Evolutionary conservation across 2,113 vertebrate species (phyloP).

Genomic region (Microtus richardsoni): DNA sequence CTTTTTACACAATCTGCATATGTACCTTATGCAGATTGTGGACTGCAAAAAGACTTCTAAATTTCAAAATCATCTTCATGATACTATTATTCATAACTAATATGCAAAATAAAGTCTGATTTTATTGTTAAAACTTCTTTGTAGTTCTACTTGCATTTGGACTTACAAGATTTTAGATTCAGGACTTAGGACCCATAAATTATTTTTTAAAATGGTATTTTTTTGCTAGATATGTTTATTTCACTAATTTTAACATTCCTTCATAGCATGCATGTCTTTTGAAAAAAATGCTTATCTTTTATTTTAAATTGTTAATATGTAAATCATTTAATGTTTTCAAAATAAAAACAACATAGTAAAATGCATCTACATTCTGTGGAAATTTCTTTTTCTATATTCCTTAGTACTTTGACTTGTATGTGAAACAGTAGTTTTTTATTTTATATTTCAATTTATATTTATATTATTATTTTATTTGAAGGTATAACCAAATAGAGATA

Average conservation of each 20-base stretch:
- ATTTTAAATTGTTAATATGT: background rate
- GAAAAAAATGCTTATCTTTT: background rate
- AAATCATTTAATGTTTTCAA: background rate
- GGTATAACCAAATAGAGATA: background rate
- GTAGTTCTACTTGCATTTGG: background rate
- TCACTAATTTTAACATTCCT: background rate
- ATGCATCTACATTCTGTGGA: background rate
- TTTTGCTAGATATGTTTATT: background rate
- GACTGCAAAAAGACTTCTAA: background rate
- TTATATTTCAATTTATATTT: background rate
- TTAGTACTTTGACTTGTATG: background rate
- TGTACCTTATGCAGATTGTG: constrained; percentile 23
- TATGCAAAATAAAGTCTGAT: background rate
- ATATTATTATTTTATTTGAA: background rate
- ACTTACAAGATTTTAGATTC: background rate
- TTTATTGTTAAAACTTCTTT: background rate
- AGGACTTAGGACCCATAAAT: background rate
- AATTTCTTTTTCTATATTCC: background rate
- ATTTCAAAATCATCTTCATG: background rate
- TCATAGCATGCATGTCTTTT: background rate
- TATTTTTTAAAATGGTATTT: background rate
- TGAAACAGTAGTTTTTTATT: background rate
- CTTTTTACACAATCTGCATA: background rate
- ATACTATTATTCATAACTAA: background rate
- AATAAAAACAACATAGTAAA: background rate